Base-by-base conservation (phyloP, 53 echinoderm and acorn worm genomes). In the Paracentrotus lividus region DNA sequence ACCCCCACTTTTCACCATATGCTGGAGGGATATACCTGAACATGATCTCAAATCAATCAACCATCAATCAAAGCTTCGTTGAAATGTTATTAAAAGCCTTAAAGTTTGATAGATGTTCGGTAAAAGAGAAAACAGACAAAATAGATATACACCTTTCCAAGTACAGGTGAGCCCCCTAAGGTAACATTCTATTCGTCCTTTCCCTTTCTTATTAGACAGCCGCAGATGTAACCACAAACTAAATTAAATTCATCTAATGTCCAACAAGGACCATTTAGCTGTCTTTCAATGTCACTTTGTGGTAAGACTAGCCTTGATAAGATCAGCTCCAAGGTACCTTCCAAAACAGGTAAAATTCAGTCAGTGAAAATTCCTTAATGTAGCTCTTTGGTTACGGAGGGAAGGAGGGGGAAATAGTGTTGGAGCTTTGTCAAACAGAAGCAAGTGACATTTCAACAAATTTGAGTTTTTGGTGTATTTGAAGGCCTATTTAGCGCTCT, bases 201-300 rank as follows among this genome's bases (percentile, higher is more conserved):
- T 56, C 23, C 7, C 54, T 58, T 24, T 36, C 87, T 58, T 40
- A 54, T 58, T 87, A 54, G 47, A 44, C 49, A 81, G 5, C 45
- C 54, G 6, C 91, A 91, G 49, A 91, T 45, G 91, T 67, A 54
- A 91, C 68, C 68, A 72, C 56, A 91, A n/a, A 75, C 45, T 76
- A 91, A 67, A 91, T 47, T 45, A 67, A 54, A 45, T 69, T 91
- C 47, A 47, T 53, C 75, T 69, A 51, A 67, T 91, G 91, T 91
- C 68, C 40, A 68, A 91, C 81, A 47, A n/a, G 81, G 47, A n/a
- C 45, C 47, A 44, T 81, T 81, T 81, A 81, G 15, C 81, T 81
- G 81, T 81, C 81, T 47, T 81, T 81, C 81, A 81, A 81, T 81
- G 81, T 47, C 81, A 81, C 81, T 81, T 81, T 47, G 81, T 81